Conservation (phyloP, 1,140 invertebrate genomes). For the Mactra quadrangularis region DNA sequence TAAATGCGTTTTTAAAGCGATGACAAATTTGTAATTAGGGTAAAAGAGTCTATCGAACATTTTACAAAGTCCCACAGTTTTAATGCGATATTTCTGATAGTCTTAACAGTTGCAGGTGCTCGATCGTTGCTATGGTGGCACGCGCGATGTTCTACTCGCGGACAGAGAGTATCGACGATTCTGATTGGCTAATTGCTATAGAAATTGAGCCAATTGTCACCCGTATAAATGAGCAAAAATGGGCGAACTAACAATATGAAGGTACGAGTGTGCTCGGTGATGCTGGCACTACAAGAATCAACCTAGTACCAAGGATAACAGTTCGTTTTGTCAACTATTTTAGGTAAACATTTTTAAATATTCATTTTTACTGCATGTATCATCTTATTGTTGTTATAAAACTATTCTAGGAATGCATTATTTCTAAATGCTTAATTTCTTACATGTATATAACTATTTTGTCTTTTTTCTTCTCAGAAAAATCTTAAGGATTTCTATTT, state of each 20-base stretch:
- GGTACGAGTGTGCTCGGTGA: slow-evolving; percentile 27
- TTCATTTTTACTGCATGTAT: too few relatives aligned
- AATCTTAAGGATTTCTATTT: too few relatives aligned
- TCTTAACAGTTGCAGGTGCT: slow-evolving; percentile 59
- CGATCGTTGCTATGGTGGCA: slow-evolving; percentile 45
- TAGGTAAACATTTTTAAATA: slow-evolving; percentile 33
- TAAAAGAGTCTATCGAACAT: slow-evolving; percentile 5
- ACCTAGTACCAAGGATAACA: slow-evolving; percentile 16
- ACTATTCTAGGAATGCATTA: too few relatives aligned
- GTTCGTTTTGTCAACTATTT: slow-evolving; percentile 11
- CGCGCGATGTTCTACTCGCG: slow-evolving; percentile 39
- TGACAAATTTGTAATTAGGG: slow-evolving; percentile 8
- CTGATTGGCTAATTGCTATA: slow-evolving; percentile 56
- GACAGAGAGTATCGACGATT: slow-evolving; percentile 43
- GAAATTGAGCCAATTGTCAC: slow-evolving; percentile 54
- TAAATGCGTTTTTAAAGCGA: too few relatives aligned
- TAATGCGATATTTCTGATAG: slow-evolving; percentile 17
- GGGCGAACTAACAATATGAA: slow-evolving; percentile 17
- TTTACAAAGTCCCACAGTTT: slow-evolving; percentile 4
- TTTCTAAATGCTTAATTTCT: too few relatives aligned
- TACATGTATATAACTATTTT: too few relatives aligned
- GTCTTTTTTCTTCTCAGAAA: too few relatives aligned
- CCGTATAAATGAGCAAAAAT: slow-evolving; percentile 61
- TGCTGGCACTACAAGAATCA: slow-evolving; percentile 26
- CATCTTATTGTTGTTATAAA: too few relatives aligned